Conservation (phyloP, 2,113 vertebrate genomes). For the Phrynocephalus versicolor region DNA sequence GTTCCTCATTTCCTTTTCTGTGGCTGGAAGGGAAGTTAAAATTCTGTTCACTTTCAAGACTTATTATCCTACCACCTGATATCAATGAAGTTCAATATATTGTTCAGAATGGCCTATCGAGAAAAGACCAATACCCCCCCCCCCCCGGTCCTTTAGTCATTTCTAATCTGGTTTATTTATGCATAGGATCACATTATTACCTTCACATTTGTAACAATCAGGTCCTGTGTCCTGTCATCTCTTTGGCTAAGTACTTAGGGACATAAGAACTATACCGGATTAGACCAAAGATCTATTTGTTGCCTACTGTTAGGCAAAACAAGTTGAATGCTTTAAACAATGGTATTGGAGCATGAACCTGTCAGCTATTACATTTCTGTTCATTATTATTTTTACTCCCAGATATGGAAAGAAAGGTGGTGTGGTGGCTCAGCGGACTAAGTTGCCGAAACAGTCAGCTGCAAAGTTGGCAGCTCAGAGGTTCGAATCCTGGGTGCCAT, state of each 20-base stretch:
- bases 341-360: too few species aligned
- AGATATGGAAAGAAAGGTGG: neutral
- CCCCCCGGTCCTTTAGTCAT: neutral
- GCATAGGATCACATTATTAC: neutral
- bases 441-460: too few species aligned
- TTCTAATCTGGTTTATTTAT: neutral
- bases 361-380: too few species aligned
- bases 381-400: too few species aligned
- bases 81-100: neutral
- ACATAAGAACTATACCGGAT: neutral
- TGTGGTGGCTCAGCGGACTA: too few species aligned
- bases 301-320: neutral
- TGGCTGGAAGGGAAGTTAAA: slow-evolving; percentile 1
- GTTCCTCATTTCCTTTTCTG: neutral
- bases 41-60: slow-evolving; percentile 1
- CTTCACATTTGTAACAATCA: neutral
- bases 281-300: neutral
- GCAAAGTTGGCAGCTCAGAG: too few species aligned
- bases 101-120: neutral
- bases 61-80: neutral
- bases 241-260: neutral
- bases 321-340: neutral
- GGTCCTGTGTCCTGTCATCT: neutral
- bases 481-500: too few species aligned
- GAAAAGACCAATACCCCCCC: too few species aligned